These are phyloP conservation scores for Salvelinus sp. DNA, from an alignment of 2,113 vertebrate species.

Conservation along the genomic window DNA sequence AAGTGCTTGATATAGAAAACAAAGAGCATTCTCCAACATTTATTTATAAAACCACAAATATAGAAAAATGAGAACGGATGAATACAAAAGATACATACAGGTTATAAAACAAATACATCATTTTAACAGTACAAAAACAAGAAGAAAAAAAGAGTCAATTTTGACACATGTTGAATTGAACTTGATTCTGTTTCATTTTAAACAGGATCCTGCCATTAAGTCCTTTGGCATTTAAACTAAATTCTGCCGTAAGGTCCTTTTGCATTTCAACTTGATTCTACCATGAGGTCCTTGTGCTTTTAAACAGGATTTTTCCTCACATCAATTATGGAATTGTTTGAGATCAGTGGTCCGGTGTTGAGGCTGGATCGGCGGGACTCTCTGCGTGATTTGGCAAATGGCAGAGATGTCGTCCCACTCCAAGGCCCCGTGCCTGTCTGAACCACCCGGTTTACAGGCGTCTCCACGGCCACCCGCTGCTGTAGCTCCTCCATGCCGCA, in stretches of 20 bases:
- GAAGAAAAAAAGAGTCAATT: background rate
- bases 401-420: conserved; percentile 43
- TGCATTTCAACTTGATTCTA: background rate
- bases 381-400: conserved; percentile 74
- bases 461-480: conserved; percentile 62
- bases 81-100: conserved; percentile 13
- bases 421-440: conserved; percentile 61
- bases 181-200: background rate
- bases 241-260: background rate
- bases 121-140: conserved; percentile 36
- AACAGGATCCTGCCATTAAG: background rate
- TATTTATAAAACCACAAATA: conserved; percentile 25
- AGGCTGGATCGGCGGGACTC: conserved; percentile 82
- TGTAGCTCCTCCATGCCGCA: conserved; percentile 72
- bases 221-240: background rate
- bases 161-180: background rate
- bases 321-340: conserved; percentile 83
- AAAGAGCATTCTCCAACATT: conserved; percentile 47
- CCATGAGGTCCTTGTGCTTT: conserved; percentile 18
- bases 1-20: conserved; percentile 62
- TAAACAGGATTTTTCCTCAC: conserved; percentile 90
- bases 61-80: conserved; percentile 39
- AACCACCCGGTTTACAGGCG: conserved; percentile 53
- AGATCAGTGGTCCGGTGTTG: conserved; percentile 57
- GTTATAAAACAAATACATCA: conserved; percentile 13